Evolutionary conservation across 1,140 invertebrate species (phyloP).

Genomic region (Choristoneura fumiferana): DNA sequence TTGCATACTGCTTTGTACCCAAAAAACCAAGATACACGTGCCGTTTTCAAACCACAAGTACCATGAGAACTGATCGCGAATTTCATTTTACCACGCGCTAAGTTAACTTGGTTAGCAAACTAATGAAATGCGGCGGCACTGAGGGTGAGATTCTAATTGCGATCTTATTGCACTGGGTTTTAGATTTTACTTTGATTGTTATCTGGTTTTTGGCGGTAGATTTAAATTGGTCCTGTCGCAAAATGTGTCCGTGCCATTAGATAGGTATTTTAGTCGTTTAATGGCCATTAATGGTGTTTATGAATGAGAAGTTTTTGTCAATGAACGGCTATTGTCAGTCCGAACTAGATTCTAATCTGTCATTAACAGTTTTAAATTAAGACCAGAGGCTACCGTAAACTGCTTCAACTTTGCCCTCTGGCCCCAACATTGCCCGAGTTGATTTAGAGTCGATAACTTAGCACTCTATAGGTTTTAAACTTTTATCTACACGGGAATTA

Average conservation of each 20-base stretch:
- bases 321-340: not conserved
- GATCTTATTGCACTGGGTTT: not conserved
- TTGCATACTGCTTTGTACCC: conserved; percentile 36
- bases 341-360: too few species aligned
- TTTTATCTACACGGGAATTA: too few species aligned
- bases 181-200: not conserved
- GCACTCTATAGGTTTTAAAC: too few species aligned
- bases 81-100: not conserved
- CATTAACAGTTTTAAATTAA: too few species aligned
- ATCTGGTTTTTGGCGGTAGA: not conserved
- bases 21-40: not conserved
- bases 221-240: not conserved
- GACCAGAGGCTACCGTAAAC: too few species aligned
- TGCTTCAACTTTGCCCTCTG: too few species aligned
- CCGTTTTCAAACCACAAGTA: not conserved
- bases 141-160: not conserved
- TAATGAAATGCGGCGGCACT: not conserved
- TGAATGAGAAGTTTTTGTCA: conserved; percentile 6
- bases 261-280: conserved; percentile 16
- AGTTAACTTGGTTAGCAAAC: not conserved
- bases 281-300: conserved; percentile 6
- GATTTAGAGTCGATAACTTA: too few species aligned
- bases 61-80: not conserved
- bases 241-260: conserved; percentile 12
- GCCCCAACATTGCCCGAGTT: too few species aligned